Base-by-base conservation (phyloP, 2,113 vertebrate species). In the Nanorana parkeri region DNA sequence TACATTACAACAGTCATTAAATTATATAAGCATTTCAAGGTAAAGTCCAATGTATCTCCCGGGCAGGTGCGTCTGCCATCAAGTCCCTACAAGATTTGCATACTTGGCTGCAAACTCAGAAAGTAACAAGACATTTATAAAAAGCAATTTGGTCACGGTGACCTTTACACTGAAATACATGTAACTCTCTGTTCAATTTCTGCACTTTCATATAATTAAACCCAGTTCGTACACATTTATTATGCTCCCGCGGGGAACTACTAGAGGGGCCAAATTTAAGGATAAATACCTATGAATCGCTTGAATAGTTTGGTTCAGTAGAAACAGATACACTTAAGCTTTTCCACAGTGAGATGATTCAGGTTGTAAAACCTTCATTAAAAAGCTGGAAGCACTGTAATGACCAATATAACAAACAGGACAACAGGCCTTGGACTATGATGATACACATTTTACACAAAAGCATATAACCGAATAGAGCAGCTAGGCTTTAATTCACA, bases 81-180 rank as follows among this genome's bases (percentile, higher is more conserved):
- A 60, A 61, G 20, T 74, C 21, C 55, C 36, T 75, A 75, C 58
- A 68, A 21, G 61, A 68, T 56, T 68, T 67, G 56, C 32, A 65
- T 68, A 80, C 67, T 63, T 80, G 78, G 78, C 67, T 29, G 32
- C 71, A 67, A 41, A 71, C 66, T 56, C 21, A 72, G 36, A 72
- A 36, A 65, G 68, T 23, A 64, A 52, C 69, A 72, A 73, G 58
- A 64, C 68, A 72, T 72, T 81, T 81, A 52, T 63, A 54, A 72
- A 71, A 61, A 60, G 55, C 56, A 29, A 72, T 61, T 81, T 73
- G 68, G 68, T 81, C 68, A 65, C 24, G 21, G 20, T 81, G 79
- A 81, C 55, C 79, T 63, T 81, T 81, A 67, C n/a, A 52, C 56
- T n/a, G 51, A 56, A 64, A 64, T 24, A 64, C 66, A 54, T 36